Base-by-base conservation (phyloP, 2,888 invertebrate species). In the Dromius quadrimaculatus region DNA sequence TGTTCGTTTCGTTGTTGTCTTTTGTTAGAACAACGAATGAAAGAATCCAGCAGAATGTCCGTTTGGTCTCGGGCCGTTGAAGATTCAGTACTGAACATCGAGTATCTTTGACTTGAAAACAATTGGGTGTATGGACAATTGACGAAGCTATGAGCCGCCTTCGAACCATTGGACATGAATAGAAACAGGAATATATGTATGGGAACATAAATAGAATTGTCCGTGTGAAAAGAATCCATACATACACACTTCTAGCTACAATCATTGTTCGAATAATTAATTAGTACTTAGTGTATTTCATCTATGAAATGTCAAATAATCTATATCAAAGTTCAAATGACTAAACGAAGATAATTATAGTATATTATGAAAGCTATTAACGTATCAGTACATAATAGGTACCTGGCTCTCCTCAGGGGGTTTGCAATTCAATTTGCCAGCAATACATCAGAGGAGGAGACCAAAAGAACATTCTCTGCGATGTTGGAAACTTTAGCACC, bases 381-480 rank as follows among this genome's bases (percentile, higher is more conserved):
- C 54, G 54, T 54, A 54, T 57, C 57, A 59, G 36, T 59, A 20
- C 19, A 34, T 59, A 59, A 59, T 34, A 36, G 59, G 59, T 59
- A 59, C 59, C 59, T 36, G 36, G 34, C 15, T 4, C 59, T 2
- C 59, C 20, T 8, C 59, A 36, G 59, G 59, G 59, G 59, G 34
- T 34, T 36, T 59, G 59, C 59, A 20, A 59, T 59, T 59, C 59
- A 59, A 59, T 59, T 59, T 59, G 59, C 59, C 36, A 36, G 59
- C 59, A 59, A 59, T 59, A 59, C 59, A 32, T 57, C 57, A 57
- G 57, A 57, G 34, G 19, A 32, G 19, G 34, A 57, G 17, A 2
- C n/a, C 5, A 36, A 57, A 59, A 36, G 34, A 59, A 59, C 59
- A 36, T 59, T 59, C 59, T 57, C 57, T 15, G 15, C 59, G 36